Conservation (phyloP, 2,797 vertebrate genomes). For the Poeciliopsis turneri region DNA sequence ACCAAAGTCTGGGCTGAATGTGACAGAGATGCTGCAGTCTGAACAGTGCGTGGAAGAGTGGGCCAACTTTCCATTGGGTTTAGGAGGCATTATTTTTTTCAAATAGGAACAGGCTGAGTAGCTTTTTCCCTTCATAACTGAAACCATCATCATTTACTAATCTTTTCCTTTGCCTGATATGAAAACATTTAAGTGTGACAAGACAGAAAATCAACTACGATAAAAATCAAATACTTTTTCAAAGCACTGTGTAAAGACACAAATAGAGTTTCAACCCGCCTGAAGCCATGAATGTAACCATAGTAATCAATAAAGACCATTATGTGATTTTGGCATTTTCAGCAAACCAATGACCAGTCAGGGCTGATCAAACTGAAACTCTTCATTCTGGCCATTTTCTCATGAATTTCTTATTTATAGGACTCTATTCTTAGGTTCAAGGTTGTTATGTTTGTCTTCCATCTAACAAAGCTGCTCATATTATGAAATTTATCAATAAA, state of each 20-base stretch:
- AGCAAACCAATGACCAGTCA: not conserved
- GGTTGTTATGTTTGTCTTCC: not conserved
- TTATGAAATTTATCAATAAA: not conserved
- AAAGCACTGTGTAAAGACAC: not conserved
- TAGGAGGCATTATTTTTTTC: not conserved
- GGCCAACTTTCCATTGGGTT: not conserved
- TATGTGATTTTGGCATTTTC: not conserved
- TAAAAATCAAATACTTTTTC: not conserved
- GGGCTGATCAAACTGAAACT: not conserved
- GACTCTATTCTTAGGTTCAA: not conserved
- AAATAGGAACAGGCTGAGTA: not conserved
- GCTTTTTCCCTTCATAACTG: too few species aligned
- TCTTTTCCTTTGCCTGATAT: not conserved
- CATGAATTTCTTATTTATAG: not conserved
- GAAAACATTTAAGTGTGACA: not conserved
- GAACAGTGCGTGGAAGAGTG: not conserved
- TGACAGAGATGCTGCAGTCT: not conserved
- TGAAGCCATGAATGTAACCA: not conserved
- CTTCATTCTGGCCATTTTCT: not conserved
- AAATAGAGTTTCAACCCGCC: not conserved
- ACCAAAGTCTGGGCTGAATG: not conserved
- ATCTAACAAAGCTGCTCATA: not conserved
- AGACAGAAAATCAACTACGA: not conserved
- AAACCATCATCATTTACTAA: not conserved
- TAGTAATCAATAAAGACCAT: not conserved